These are phyloP conservation scores for Liodrosophila aerea DNA, from an alignment of 2,888 invertebrate genomes.

Conservation along the genomic window DNA sequence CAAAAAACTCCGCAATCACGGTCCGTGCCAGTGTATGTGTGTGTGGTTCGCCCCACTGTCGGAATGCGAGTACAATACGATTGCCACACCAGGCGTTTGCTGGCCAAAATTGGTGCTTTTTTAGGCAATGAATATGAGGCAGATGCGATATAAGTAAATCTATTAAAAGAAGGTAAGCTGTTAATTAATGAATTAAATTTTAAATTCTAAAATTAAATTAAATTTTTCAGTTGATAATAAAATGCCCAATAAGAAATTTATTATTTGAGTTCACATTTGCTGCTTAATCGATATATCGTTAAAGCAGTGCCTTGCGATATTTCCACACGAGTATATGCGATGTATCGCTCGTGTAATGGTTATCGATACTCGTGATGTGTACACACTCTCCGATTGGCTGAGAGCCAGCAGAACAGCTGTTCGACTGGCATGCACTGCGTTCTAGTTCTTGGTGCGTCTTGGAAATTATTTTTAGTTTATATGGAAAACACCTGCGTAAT, in stretches of 20 bases:
- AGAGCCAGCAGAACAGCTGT: slow-evolving; percentile 38
- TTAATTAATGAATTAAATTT: background rate
- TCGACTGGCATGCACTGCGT: slow-evolving; percentile 33
- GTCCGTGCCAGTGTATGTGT: slow-evolving; percentile 43
- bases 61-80: no score
- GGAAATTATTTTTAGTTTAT: slow-evolving; percentile 51
- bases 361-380: slow-evolving; percentile 24
- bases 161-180: background rate
- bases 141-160: background rate
- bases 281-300: slow-evolving; percentile 13
- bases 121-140: no score
- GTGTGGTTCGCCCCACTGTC: slow-evolving; percentile 50
- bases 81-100: no score
- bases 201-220: background rate
- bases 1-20: slow-evolving; percentile 69
- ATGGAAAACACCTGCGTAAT: slow-evolving; percentile 46
- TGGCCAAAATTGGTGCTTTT: no score
- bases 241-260: no score
- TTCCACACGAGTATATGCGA: background rate
- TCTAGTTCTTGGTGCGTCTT: slow-evolving; percentile 28
- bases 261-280: no score
- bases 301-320: background rate
- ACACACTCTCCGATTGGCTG: slow-evolving; percentile 35
- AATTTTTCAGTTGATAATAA: background rate
- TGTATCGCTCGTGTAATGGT: background rate